These are phyloP conservation scores for Calidris pugnax DNA, from an alignment of 2,113 vertebrate genomes.

Conservation along the genomic window DNA sequence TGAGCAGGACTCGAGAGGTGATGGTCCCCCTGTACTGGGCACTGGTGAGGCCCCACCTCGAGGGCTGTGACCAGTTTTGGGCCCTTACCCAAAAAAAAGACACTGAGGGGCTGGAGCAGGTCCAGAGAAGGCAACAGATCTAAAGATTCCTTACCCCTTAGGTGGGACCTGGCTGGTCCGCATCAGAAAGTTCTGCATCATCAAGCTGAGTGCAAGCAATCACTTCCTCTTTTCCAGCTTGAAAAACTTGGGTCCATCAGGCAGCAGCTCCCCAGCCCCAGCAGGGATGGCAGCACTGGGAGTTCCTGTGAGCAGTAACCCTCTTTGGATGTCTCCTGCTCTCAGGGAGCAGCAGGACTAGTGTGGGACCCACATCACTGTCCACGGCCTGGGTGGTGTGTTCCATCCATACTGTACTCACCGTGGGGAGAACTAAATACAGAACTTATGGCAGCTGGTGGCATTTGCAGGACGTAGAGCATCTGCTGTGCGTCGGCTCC, in stretches of 20 bases:
- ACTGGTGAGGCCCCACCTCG: no score
- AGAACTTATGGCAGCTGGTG: background rate
- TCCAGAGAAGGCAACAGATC: no score
- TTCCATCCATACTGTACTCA: fast-evolving
- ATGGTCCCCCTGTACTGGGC: no score
- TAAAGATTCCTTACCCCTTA: background rate
- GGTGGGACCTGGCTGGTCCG: background rate
- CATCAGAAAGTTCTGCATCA: background rate
- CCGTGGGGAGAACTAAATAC: background rate
- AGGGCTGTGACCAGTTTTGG: no score
- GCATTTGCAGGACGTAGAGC: background rate
- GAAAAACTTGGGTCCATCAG: background rate
- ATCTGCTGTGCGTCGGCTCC: background rate
- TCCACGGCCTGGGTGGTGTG: background rate
- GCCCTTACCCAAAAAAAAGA: no score
- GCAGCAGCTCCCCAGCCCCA: background rate
- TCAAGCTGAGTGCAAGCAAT: background rate
- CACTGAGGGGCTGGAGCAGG: no score
- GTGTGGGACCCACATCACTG: fast-evolving
- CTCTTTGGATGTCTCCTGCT: background rate
- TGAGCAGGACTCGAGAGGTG: no score
- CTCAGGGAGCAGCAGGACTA: background rate
- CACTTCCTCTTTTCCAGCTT: background rate
- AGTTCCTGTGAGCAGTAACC: background rate
- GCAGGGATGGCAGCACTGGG: background rate